These are phyloP conservation scores for Erythrocercus mccallii DNA, from an alignment of 2,113 vertebrate genomes.

Conservation along the genomic window DNA sequence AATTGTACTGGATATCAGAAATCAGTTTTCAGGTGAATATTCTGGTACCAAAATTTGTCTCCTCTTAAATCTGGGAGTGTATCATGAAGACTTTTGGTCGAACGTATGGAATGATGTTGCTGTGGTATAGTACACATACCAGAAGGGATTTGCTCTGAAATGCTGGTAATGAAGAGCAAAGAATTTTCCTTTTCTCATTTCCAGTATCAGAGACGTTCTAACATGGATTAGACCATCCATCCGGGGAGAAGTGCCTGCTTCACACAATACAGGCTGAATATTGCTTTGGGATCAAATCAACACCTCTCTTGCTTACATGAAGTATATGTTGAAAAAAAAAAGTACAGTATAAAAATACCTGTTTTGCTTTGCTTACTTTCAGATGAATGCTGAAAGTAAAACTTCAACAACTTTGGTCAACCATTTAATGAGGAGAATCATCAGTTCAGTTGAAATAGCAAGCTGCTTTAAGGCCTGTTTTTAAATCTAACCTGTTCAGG, in stretches of 20 bases:
- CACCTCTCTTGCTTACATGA: neutral
- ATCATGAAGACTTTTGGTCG: neutral
- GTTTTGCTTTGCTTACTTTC: neutral
- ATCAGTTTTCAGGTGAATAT: neutral
- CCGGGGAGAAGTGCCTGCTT: neutral
- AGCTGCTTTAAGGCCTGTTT: neutral
- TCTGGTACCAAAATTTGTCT: neutral
- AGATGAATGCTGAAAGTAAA: neutral
- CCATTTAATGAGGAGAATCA: neutral
- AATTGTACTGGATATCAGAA: neutral
- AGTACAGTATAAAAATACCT: neutral
- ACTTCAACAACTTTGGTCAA: neutral
- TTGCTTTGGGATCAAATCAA: neutral
- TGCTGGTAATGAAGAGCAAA: neutral
- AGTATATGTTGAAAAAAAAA: neutral
- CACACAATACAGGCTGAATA: neutral
- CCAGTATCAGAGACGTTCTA: neutral
- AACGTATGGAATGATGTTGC: neutral
- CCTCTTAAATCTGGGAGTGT: neutral
- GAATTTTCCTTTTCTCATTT: neutral
- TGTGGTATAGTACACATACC: neutral
- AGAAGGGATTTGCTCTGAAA: neutral
- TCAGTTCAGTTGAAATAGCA: neutral
- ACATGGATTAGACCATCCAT: neutral
- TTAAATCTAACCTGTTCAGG: neutral